phyloP scores from a whole-genome alignment of 2,113 vertebrate species.

The Synodontis membranacea region DNA sequence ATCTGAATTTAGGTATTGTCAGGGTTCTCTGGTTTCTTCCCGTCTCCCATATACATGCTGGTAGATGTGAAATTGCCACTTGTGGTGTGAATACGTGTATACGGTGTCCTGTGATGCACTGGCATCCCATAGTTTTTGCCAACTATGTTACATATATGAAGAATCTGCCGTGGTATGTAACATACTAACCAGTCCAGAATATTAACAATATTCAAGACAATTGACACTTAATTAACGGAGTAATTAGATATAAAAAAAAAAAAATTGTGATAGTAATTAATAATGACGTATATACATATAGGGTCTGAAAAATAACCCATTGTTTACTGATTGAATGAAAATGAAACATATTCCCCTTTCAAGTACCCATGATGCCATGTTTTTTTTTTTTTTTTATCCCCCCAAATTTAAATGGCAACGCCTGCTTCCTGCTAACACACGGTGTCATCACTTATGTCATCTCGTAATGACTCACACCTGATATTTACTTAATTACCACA shows the following conservation, averaged over 20 bases:
- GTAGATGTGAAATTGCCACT: background rate
- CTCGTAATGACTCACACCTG: constrained; percentile 19
- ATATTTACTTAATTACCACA: constrained; percentile 15
- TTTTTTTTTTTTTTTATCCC: background rate
- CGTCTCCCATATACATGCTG: background rate
- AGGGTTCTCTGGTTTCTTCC: background rate
- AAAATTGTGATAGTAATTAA: background rate
- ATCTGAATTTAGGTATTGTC: background rate
- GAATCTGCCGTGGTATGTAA: background rate
- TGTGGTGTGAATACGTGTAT: background rate
- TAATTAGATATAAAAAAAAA: background rate
- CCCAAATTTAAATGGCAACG: background rate
- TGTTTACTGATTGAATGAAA: background rate
- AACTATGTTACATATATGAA: background rate
- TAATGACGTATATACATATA: background rate
- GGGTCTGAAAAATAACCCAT: background rate
- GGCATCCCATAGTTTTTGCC: background rate
- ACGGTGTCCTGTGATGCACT: background rate
- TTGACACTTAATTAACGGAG: background rate
- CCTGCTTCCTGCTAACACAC: constrained; percentile 10
- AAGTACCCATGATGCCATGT: background rate
- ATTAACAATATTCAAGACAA: background rate
- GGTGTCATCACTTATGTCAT: constrained; percentile 3
- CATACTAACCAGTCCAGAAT: background rate
- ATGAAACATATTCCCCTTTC: background rate